Conservation (phyloP, 2,888 invertebrate genomes). For the Tubiluchus corallicola region DNA sequence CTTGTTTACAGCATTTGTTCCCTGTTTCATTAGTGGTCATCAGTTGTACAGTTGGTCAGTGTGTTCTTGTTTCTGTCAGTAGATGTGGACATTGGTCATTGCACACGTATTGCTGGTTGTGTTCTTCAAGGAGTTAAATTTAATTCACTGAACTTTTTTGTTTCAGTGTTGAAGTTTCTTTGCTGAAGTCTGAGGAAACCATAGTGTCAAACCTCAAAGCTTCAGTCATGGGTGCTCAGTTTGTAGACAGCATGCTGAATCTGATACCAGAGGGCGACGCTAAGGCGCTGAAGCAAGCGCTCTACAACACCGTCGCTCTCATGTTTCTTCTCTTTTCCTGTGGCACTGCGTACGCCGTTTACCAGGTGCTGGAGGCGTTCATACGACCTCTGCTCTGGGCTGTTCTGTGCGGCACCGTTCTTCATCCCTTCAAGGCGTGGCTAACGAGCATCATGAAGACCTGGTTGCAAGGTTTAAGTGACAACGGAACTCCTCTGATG, state of each 20-base stretch:
- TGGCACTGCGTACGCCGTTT: slow-evolving; percentile 27
- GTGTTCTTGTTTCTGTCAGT: slow-evolving; percentile 27
- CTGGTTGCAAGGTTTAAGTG: slow-evolving; percentile 40
- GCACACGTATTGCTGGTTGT: slow-evolving; percentile 51
- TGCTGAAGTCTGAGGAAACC: too few relatives aligned
- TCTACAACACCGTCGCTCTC: too few relatives aligned
- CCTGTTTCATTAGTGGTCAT: too few relatives aligned
- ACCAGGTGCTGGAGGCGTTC: slow-evolving; percentile 54
- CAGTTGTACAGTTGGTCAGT: not conserved
- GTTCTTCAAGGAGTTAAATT: slow-evolving; percentile 34
- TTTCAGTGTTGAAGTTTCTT: slow-evolving; percentile 54
- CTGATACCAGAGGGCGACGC: too few relatives aligned
- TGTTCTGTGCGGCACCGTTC: slow-evolving; percentile 79
- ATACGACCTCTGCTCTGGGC: slow-evolving; percentile 90
- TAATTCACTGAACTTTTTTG: slow-evolving; percentile 55
- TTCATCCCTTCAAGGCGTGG: slow-evolving; percentile 68
- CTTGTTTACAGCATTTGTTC: too few relatives aligned
- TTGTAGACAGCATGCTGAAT: too few relatives aligned
- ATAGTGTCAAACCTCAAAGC: too few relatives aligned
- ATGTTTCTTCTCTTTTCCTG: too few relatives aligned
- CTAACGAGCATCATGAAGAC: slow-evolving; percentile 51
- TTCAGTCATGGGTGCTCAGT: too few relatives aligned
- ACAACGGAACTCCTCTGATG: slow-evolving; percentile 31
- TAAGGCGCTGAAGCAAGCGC: too few relatives aligned
- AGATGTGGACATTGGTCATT: slow-evolving; percentile 46